phyloP scores from a whole-genome alignment of 2,113 vertebrate genomes.

The Propithecus coquereli region DNA sequence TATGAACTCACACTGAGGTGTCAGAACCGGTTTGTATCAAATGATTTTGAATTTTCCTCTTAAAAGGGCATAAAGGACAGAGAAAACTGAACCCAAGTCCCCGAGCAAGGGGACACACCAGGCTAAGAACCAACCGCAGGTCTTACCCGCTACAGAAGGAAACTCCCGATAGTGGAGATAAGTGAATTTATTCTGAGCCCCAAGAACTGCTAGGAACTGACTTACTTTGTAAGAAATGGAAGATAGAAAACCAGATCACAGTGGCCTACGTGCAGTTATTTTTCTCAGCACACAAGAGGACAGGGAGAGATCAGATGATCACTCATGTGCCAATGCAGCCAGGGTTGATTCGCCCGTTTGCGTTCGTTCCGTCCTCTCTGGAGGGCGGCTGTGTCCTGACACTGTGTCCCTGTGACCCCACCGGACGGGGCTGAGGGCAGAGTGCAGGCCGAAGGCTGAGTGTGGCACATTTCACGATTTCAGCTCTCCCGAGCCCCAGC shows the following conservation, averaged over 20 bases:
- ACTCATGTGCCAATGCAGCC: fast-evolving
- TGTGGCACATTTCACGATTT: fast-evolving
- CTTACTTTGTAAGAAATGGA: background rate
- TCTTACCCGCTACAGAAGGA: background rate
- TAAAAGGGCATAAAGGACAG: background rate
- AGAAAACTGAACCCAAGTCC: background rate
- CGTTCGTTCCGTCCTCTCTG: fast-evolving
- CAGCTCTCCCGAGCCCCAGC: background rate
- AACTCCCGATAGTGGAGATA: background rate
- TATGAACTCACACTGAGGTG: no score
- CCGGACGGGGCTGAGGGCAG: fast-evolving
- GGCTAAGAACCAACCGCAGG: no score
- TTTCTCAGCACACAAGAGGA: background rate
- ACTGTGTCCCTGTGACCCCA: background rate
- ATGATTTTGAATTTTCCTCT: background rate
- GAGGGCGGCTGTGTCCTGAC: background rate
- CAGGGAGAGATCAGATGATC: no score
- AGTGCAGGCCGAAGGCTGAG: fast-evolving
- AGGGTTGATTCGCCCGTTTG: background rate
- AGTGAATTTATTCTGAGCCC: background rate
- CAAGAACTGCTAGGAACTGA: background rate
- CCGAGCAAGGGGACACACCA: background rate
- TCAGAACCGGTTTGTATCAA: background rate
- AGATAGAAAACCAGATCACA: background rate
- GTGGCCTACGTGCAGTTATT: background rate